Percentiles rank a stretch among this genome's conserved stretches.
Evolutionary conservation across 2,888 invertebrate species (phyloP).

Genomic region (Anagyrus pseudococci): DNA sequence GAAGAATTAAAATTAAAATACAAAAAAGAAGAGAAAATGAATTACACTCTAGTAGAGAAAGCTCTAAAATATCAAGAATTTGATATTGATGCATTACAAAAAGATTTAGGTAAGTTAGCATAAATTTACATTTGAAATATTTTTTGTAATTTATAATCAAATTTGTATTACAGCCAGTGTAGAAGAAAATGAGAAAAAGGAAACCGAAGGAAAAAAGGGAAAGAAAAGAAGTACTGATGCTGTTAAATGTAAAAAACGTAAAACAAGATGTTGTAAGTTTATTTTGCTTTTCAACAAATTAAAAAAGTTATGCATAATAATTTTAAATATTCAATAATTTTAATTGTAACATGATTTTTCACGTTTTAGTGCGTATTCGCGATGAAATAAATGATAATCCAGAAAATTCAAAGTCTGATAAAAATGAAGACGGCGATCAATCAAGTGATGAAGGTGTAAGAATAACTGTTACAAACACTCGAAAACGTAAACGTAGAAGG

Average conservation of each 20-base stretch:
- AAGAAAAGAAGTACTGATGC: too few species aligned
- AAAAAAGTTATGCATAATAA: neutral
- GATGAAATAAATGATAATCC: conserved; percentile 28
- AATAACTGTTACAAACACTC: conserved; percentile 28
- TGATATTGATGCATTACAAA: conserved; percentile 69
- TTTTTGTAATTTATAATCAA: conserved; percentile 10
- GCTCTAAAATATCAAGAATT: conserved; percentile 76
- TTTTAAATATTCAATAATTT: neutral
- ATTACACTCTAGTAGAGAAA: conserved; percentile 76
- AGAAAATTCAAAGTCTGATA: conserved; percentile 4
- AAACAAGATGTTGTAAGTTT: conserved; percentile 41
- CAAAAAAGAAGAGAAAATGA: conserved; percentile 86
- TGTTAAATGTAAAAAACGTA: conserved; percentile 39
- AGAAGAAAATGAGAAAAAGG: conserved; percentile 45
- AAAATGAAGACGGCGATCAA: conserved; percentile 54
- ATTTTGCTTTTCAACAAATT: neutral
- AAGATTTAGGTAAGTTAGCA: conserved; percentile 64
- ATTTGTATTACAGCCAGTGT: conserved; percentile 44
- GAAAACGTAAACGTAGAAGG: conserved; percentile 19
- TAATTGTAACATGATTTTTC: conserved; percentile 8
- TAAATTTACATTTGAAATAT: conserved; percentile 10
- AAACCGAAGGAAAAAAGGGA: conserved; percentile 41
- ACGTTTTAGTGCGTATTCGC: conserved; percentile 42
- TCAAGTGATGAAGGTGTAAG: conserved; percentile 43
- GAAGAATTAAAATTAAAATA: conserved; percentile 90